These are phyloP conservation scores for Setophaga kirtlandii DNA, from an alignment of 2,113 vertebrate species.

Conservation along the genomic window DNA sequence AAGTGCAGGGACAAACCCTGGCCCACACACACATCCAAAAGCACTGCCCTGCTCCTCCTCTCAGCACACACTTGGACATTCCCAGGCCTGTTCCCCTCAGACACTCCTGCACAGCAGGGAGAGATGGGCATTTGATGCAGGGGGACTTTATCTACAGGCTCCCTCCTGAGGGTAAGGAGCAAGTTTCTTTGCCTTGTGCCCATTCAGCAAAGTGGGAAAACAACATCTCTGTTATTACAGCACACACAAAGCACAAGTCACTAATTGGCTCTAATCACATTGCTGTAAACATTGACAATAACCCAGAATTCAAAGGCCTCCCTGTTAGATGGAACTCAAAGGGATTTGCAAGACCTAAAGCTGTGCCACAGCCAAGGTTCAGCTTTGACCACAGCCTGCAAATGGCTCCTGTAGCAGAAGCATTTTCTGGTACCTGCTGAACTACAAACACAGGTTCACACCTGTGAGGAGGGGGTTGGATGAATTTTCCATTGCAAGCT, in stretches of 20 bases:
- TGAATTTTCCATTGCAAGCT: background rate
- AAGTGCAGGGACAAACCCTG: background rate
- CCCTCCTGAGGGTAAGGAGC: background rate
- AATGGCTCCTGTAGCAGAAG: background rate
- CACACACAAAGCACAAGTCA: background rate
- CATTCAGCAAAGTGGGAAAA: background rate
- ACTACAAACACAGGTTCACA: fast-evolving
- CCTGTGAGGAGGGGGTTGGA: background rate
- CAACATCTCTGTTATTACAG: background rate
- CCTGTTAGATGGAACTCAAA: background rate
- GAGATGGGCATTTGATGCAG: background rate
- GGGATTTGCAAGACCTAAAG: background rate
- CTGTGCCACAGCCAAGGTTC: background rate
- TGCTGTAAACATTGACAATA: background rate
- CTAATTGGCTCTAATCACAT: background rate
- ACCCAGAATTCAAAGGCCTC: background rate
- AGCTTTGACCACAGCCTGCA: background rate
- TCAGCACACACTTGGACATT: fast-evolving
- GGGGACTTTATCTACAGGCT: background rate
- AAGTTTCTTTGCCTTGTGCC: background rate
- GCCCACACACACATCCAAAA: background rate
- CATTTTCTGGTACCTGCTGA: background rate
- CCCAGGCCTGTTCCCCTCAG: background rate
- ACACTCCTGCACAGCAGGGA: background rate
- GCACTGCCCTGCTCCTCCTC: background rate